Base-by-base conservation (phyloP, 2,888 invertebrate species). In the Drosophila merina region DNA sequence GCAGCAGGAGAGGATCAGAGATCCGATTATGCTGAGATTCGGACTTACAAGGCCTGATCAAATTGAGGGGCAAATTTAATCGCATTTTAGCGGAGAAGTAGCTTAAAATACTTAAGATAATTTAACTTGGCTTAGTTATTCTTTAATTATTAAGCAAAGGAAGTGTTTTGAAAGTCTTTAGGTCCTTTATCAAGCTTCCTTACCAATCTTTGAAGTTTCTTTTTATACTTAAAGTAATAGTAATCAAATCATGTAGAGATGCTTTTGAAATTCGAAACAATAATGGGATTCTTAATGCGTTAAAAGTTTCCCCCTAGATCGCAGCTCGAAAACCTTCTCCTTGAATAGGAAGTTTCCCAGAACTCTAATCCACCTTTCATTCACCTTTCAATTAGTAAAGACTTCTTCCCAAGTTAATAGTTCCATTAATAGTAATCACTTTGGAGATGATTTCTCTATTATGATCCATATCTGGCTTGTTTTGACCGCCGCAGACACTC, bases 401-500 rank as follows among this genome's bases (percentile, higher is more conserved):
- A 42, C 30, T 62, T 25, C 63, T 48, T 28, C 31, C 1, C 1
- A 20, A 20, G 2, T 20, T 20, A 14, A 4, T 25, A 14, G n/a
- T 33, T 48, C 63, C 51, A 5, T n/a, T 30, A 28, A 4, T 4
- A 30, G 28, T 33, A 28, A 52, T 59, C 50, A 31, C 60, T 25
- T 26, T 12, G 33, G 14, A 12, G n/a, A 30, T 31, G 33, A 33
- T 42, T 30, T 25, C 28, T 44, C 72, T 52, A 44, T 58, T 72
- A 26, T 59, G 69, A 54, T 59, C 38, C 50, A 2, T 28, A 30
- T 58, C 54, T 33, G 7, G 31, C 14, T 47, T 64, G 62, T 60
- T 68, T 31, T 82, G 70, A 78, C 60, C 33, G n/a, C 40, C 36
- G 42, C 26, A 36, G 70, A 62, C 76, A 58, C 42, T 49, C 40